These are phyloP conservation scores for Aricia artaxerxes DNA, from an alignment of 2,888 invertebrate genomes.

Conservation along the genomic window DNA sequence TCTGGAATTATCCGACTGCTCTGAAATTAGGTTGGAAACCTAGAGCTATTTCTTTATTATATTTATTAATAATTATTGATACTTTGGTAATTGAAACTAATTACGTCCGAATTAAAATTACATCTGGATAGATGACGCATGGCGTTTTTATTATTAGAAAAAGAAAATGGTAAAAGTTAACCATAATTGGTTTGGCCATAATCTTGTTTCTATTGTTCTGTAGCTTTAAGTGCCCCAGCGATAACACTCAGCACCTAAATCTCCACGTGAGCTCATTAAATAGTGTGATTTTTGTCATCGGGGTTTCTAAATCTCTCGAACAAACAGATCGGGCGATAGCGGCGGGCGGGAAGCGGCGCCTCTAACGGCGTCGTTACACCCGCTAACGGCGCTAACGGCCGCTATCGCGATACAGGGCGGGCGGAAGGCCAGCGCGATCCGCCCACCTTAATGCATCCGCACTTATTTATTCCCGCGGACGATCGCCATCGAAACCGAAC, in stretches of 20 bases:
- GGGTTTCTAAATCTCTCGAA: constrained; percentile 28
- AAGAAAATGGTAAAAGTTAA: too few species aligned
- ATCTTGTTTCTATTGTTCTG: neutral
- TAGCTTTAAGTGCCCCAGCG: neutral
- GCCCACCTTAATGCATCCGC: constrained; percentile 76
- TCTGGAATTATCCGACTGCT: too few species aligned
- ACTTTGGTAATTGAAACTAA: too few species aligned
- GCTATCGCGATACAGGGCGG: constrained; percentile 63
- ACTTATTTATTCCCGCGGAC: constrained; percentile 71
- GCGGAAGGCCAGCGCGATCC: constrained; percentile 65
- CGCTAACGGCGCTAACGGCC: constrained; percentile 54
- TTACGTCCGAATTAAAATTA: too few species aligned
- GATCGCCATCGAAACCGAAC: constrained; percentile 49
- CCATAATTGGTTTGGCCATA: too few species aligned
- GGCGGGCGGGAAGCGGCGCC: constrained; percentile 40
- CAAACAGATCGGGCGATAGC: constrained; percentile 45
- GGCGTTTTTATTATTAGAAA: too few species aligned
- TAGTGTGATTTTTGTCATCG: constrained; percentile 20
- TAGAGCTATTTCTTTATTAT: too few species aligned
- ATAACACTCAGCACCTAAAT: neutral
- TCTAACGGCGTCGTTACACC: constrained; percentile 71
- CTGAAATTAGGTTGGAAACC: too few species aligned
- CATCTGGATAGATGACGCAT: too few species aligned
- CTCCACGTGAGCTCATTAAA: neutral
- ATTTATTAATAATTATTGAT: too few species aligned